Base-by-base conservation (phyloP, 2,113 vertebrate species). In the Anhinga anhinga region DNA sequence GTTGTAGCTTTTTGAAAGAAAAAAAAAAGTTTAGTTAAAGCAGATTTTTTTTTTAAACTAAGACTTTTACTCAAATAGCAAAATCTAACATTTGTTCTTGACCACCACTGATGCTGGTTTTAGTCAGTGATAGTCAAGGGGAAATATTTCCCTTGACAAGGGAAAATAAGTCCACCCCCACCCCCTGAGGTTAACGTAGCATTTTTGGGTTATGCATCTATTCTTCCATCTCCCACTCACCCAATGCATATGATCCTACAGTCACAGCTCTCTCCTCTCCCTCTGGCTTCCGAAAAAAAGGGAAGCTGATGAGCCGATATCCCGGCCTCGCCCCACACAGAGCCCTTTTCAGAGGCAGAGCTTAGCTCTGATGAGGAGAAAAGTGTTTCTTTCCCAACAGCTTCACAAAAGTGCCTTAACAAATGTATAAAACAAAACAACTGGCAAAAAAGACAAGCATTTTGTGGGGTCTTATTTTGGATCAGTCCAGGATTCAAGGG, bases 171-270 rank as follows among this genome's bases (percentile, higher is more conserved):
- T 67, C 61, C 53, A 58, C 30, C 3, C n/a, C 36, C 20, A 29
- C 9, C 16, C 25, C 47, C 56, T 52, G 34, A 93, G 71, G 71
- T 86, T 95, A 93, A 81, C 9, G 27, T 49, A 89, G 56, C 53
- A 59, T 69, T 93, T 93, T 42, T 40, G 22, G 69, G 45, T 78
- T 71, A 93, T 56, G 27, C 69, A 78, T 80, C 32, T 86, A 78
- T 87, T 95, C 70, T 89, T 95, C 86, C 30, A 78, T 69, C 78
- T 92, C 72, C 92, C 83, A 90, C 72, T 90, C 83, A 90, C 82
- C 63, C 65, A 58, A 59, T 38, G 58, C 84, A 85, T 82, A 56
- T 87, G 70, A 91, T 96, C 45, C 81, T 66, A 45, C 70, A 93
- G 62, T 94, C 88, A 95, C 61, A 93, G 76, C 55, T 88, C 36